Evolutionary conservation across 2,888 invertebrate genomes (phyloP).

Genomic region (Rhaphigaster nebulosa): DNA sequence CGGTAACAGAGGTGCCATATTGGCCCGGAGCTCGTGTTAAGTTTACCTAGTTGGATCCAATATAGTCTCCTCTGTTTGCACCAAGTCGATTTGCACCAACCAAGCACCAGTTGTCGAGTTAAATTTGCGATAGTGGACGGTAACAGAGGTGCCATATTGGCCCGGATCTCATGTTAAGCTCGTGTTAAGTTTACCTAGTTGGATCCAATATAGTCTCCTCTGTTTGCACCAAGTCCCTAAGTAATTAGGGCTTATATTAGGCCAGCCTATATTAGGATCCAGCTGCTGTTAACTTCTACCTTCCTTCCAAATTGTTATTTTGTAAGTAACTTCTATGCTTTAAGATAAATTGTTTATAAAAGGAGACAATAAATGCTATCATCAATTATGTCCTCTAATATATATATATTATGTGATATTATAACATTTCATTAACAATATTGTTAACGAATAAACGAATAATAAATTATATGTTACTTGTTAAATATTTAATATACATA

Average conservation of each 20-base stretch:
- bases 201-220: slow-evolving; percentile 1
- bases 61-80: slow-evolving; percentile 14
- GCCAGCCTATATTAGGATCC: not conserved
- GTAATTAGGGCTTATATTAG: slow-evolving; percentile 25
- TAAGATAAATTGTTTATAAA: not conserved
- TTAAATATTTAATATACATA: no score
- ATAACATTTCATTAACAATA: no score
- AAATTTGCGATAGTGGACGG: not conserved
- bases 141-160: not conserved
- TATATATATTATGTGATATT: no score
- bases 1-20: not conserved
- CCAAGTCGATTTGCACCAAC: no score
- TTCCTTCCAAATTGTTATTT: not conserved
- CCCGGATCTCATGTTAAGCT: no score
- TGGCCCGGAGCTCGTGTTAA: not conserved
- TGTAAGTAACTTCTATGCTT: not conserved
- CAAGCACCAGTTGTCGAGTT: no score
- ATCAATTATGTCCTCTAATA: no score
- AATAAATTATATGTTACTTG: no score
- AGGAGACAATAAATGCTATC: not conserved
- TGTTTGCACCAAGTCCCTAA: slow-evolving; percentile 4
- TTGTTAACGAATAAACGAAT: no score
- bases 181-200: not conserved
- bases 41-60: not conserved
- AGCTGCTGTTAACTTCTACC: not conserved